Conservation (phyloP, 2,888 invertebrate species). For the Tridacna crocea region DNA sequence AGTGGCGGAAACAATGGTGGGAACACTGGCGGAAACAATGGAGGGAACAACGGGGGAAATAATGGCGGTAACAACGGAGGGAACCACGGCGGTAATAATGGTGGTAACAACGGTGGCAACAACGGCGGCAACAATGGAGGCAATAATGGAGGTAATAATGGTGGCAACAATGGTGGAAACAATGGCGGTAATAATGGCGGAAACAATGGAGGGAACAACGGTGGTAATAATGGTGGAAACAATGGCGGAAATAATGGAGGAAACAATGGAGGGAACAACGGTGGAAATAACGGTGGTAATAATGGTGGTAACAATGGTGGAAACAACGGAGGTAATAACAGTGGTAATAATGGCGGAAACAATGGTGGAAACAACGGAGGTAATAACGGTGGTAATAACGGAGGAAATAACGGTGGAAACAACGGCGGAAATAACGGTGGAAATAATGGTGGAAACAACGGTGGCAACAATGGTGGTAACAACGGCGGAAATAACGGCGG, state of each 20-base stretch:
- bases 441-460: slow-evolving; percentile 15
- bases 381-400: slow-evolving; percentile 4
- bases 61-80: slow-evolving; percentile 7
- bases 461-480: slow-evolving; percentile 12
- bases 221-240: slow-evolving; percentile 4
- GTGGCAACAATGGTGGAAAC: slow-evolving; percentile 19
- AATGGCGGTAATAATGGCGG: slow-evolving; percentile 14
- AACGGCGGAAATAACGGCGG: slow-evolving; percentile 23
- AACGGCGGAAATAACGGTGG: slow-evolving; percentile 15
- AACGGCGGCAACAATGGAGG: slow-evolving; percentile 20
- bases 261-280: slow-evolving; percentile 15
- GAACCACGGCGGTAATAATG: slow-evolving; percentile 2
- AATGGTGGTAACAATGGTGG: slow-evolving; percentile 24
- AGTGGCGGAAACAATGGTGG: background rate
- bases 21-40: slow-evolving; percentile 7
- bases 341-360: slow-evolving; percentile 13
- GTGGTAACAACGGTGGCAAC: slow-evolving; percentile 15
- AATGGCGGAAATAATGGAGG: slow-evolving; percentile 13
- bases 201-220: background rate
- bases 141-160: slow-evolving; percentile 17
- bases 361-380: slow-evolving; percentile 15
- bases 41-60: background rate
- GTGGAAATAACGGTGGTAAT: slow-evolving; percentile 12
- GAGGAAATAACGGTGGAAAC: slow-evolving; percentile 1
- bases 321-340: slow-evolving; percentile 21